phyloP scores from a whole-genome alignment of 1,140 invertebrate genomes.

The Megalopta genalis region DNA sequence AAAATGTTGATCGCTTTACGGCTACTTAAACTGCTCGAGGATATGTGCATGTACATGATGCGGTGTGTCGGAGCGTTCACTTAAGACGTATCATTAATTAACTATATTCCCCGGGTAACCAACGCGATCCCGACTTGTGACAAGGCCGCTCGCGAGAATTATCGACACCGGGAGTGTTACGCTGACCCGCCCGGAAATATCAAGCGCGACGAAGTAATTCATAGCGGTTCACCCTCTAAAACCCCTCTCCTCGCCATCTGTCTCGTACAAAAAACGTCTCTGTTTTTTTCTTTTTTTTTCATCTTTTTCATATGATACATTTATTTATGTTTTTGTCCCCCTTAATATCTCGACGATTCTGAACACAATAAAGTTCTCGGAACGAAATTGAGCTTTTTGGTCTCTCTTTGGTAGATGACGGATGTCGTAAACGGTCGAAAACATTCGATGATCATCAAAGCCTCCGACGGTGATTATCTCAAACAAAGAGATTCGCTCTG shows the following conservation, averaged over 20 bases:
- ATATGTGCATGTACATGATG: constrained; percentile 37
- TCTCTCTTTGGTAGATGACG: not conserved
- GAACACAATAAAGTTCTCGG: constrained; percentile 57
- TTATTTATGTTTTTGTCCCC: constrained; percentile 11
- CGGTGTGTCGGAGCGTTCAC: constrained; percentile 11
- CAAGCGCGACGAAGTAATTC: constrained; percentile 21
- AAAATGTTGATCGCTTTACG: not conserved
- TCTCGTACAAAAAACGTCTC: constrained; percentile 19
- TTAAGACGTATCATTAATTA: constrained; percentile 16
- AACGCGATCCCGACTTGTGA: constrained; percentile 16
- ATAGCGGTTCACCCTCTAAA: constrained; percentile 8
- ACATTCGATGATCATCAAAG: no score
- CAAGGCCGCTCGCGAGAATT: constrained; percentile 26
- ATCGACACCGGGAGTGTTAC: not conserved
- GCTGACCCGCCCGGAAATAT: not conserved
- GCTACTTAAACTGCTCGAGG: constrained; percentile 7
- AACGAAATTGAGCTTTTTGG: constrained; percentile 46
- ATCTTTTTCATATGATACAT: not conserved
- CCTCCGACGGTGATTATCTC: no score
- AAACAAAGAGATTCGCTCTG: no score
- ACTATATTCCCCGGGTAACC: constrained; percentile 6
- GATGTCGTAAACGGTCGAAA: no score
- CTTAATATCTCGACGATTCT: constrained; percentile 35
- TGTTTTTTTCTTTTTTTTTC: no score
- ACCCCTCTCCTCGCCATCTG: no score